These are phyloP conservation scores for Ips typographus DNA, from an alignment of 1,140 invertebrate species.

Conservation along the genomic window DNA sequence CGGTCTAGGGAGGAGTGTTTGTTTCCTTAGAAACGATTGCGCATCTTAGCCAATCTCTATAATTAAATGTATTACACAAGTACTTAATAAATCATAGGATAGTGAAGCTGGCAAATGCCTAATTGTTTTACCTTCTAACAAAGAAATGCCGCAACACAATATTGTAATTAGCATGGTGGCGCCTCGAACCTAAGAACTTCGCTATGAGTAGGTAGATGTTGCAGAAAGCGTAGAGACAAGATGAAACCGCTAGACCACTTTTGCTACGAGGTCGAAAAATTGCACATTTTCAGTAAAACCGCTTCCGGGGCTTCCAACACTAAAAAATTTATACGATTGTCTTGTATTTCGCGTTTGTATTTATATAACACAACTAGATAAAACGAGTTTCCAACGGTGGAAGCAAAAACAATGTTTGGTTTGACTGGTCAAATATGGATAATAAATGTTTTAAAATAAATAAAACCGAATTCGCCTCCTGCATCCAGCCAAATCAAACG, in stretches of 20 bases:
- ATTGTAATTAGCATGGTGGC: constrained; percentile 10
- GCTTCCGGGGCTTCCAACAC: too few species aligned
- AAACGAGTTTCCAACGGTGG: not conserved
- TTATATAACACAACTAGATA: not conserved
- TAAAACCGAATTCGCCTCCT: constrained; percentile 4
- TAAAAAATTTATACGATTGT: too few species aligned
- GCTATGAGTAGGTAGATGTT: constrained; percentile 3
- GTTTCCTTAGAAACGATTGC: not conserved
- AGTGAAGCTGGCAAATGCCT: constrained; percentile 2
- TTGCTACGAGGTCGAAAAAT: not conserved
- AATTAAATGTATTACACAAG: constrained; percentile 1
- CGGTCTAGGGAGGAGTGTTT: not conserved
- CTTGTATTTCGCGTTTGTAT: too few species aligned
- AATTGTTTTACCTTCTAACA: constrained; percentile 11
- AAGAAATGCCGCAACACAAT: constrained; percentile 12
- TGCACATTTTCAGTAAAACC: too few species aligned
- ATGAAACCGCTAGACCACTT: not conserved
- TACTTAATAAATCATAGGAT: constrained; percentile 13
- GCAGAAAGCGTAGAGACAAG: not conserved
- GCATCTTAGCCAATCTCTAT: not conserved
- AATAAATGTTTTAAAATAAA: constrained; percentile 15
- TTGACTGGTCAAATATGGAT: not conserved
- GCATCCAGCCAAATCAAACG: constrained; percentile 1
- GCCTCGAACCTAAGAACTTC: constrained; percentile 4
- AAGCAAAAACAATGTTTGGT: not conserved